Evolutionary conservation across 2,113 vertebrate genomes (phyloP), one percentile per base, ranked within the genome.

Genomic region (Azemiops feae): DNA sequence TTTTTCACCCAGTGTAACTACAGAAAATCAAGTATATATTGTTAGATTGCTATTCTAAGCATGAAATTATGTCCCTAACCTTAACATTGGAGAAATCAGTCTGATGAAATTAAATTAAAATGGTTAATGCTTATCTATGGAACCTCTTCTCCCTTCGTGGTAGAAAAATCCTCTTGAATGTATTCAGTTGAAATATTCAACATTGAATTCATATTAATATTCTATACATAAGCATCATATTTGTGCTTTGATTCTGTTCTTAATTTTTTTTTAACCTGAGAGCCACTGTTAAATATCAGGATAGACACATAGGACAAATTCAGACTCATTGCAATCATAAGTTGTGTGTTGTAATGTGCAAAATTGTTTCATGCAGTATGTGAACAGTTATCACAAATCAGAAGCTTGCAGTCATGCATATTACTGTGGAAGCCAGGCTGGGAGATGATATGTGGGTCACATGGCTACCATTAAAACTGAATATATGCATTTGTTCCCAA

Each of bases 21-120:
- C 69, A 74, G 95, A 93, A 91, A 94, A 94, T 93, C 92, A 96
- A 95, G 47, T 20, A 52, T 3, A 30, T 34, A 43, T 30, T 45
- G 0, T 2, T 43, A 92, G 93, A 93, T 95, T 20, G 43, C 0
- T n/a, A 9, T 91, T 94, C 91, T 93, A 90, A 89, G 54, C 47
- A 10, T 45, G 43, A 69, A 87, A 2, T 91, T 81, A 60, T 64
- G 90, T 94, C 39, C 34, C 7, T 34, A 81, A 81, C 34, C 34
- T 43, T 81, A 81, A 81, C 0, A 43, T 22, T 22, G 74, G 34
- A 81, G 34, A 81, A 81, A 43, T 4, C 34, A 81, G 34, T 20
- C 69, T 39, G 34, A 43, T 74, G 54, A 55, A 89, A 54, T 87
- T 54, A 34, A 89, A 81, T 58, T 8, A 10, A 89, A 92, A 89